Evolutionary conservation across 2,888 invertebrate genomes (phyloP).

Genomic region (Dromius quadrimaculatus): DNA sequence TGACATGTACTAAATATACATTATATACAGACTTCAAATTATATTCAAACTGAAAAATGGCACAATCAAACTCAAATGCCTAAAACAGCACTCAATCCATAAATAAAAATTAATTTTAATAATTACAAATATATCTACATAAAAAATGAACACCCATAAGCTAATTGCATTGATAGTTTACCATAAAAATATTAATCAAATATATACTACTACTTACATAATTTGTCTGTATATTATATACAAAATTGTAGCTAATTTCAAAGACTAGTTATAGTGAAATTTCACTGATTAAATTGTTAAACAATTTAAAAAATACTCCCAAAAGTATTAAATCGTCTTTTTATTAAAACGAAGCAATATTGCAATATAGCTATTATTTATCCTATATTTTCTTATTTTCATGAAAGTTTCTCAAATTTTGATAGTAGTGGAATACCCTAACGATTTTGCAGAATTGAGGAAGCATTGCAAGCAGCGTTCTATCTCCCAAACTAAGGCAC

Average conservation of each 20-base stretch:
- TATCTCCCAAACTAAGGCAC: no score
- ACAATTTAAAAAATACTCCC: no score
- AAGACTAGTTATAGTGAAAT: not conserved
- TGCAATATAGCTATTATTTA: no score
- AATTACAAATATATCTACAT: slow-evolving; percentile 14
- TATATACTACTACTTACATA: slow-evolving; percentile 10
- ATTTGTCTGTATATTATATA: slow-evolving; percentile 32
- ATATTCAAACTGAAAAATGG: slow-evolving; percentile 6
- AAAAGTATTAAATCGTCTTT: no score
- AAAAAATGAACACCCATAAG: slow-evolving; percentile 1
- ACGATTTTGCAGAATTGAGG: no score
- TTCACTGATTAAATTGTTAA: no score
- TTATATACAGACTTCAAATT: slow-evolving; percentile 21
- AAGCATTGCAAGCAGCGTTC: no score
- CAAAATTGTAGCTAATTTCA: not conserved
- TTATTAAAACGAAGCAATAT: no score
- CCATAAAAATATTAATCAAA: slow-evolving; percentile 20
- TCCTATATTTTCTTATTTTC: no score
- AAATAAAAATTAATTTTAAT: slow-evolving; percentile 6
- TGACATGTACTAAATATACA: slow-evolving; percentile 20
- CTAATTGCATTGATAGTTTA: slow-evolving; percentile 22
- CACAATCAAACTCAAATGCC: slow-evolving; percentile 13
- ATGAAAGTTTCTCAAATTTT: no score
- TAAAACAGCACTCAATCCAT: slow-evolving; percentile 31
- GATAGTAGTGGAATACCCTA: no score